Percentiles rank a stretch among this genome's conserved stretches.
These are phyloP conservation scores for Agonopterix arenella DNA, from an alignment of 2,888 invertebrate species.

Conservation along the genomic window DNA sequence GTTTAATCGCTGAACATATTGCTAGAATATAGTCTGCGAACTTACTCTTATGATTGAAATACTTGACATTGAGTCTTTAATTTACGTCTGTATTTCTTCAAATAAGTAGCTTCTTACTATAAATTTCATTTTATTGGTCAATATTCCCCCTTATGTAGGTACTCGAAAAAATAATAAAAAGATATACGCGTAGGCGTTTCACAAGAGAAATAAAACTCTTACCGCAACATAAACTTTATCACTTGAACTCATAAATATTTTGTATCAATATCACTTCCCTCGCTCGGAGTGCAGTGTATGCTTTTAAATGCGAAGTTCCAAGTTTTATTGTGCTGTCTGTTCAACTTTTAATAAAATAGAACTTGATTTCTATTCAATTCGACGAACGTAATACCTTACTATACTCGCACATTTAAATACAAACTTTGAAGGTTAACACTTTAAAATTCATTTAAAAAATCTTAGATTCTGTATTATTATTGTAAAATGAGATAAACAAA, in stretches of 20 bases:
- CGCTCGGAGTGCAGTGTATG: constrained; percentile 25
- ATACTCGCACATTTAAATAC: too few relatives aligned
- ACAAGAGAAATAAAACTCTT: constrained; percentile 62
- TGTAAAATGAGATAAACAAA: too few relatives aligned
- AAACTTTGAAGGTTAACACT: too few relatives aligned
- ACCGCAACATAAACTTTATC: constrained; percentile 67
- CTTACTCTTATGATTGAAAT: constrained; percentile 17
- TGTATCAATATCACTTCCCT: constrained; percentile 53
- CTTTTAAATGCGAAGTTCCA: constrained; percentile 33
- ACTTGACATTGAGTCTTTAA: neutral
- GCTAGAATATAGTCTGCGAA: constrained; percentile 20
- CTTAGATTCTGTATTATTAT: too few relatives aligned
- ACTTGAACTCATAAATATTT: constrained; percentile 65
- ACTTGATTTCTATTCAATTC: neutral
- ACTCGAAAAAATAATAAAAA: constrained; percentile 11
- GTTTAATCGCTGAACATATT: constrained; percentile 38
- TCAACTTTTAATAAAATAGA: constrained; percentile 10
- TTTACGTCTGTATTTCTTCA: neutral
- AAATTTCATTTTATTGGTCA: constrained; percentile 9
- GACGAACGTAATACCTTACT: neutral
- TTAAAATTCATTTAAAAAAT: too few relatives aligned
- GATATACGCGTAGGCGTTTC: constrained; percentile 33
- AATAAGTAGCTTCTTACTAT: constrained; percentile 1
- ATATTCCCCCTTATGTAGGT: constrained; percentile 6
- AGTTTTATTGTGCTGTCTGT: constrained; percentile 22